These are phyloP conservation scores for Gastracanthus pulcherrimus DNA, from an alignment of 2,888 invertebrate species.

Conservation along the genomic window DNA sequence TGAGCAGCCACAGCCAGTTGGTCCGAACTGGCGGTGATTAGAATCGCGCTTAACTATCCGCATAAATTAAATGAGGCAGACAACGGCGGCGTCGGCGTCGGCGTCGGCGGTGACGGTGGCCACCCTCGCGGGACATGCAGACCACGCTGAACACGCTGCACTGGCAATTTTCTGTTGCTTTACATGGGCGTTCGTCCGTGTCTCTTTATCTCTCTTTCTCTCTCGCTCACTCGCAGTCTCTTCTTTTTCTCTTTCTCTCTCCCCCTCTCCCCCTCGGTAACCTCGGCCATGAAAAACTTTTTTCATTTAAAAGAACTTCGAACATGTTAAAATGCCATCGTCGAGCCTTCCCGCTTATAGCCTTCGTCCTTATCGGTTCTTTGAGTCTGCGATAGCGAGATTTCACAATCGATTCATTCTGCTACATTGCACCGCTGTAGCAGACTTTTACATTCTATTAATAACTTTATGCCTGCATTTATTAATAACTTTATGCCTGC, in stretches of 20 bases:
- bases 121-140: conserved; percentile 2
- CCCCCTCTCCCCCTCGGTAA: conserved; percentile 32
- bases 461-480: background rate
- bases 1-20: background rate
- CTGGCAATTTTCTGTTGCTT: conserved; percentile 52
- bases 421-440: conserved; percentile 9
- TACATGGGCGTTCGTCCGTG: conserved; percentile 22
- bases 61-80: conserved; percentile 38
- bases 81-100: background rate
- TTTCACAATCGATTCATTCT: conserved; percentile 31
- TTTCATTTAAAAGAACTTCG: conserved; percentile 58
- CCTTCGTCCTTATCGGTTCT: conserved; percentile 8
- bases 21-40: conserved; percentile 12
- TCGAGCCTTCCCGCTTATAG: background rate
- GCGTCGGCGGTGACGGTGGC: background rate
- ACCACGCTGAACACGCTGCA: background rate
- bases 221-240: background rate
- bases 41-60: conserved; percentile 34
- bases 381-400: conserved; percentile 24
- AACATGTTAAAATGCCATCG: conserved; percentile 56
- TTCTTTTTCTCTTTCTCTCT: background rate
- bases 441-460: background rate
- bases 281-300: conserved; percentile 47
- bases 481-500: no score
- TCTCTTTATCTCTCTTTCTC: conserved; percentile 2